These are phyloP conservation scores for Alviniconcha strummeri DNA, from an alignment of 2,888 invertebrate species.

Conservation along the genomic window DNA sequence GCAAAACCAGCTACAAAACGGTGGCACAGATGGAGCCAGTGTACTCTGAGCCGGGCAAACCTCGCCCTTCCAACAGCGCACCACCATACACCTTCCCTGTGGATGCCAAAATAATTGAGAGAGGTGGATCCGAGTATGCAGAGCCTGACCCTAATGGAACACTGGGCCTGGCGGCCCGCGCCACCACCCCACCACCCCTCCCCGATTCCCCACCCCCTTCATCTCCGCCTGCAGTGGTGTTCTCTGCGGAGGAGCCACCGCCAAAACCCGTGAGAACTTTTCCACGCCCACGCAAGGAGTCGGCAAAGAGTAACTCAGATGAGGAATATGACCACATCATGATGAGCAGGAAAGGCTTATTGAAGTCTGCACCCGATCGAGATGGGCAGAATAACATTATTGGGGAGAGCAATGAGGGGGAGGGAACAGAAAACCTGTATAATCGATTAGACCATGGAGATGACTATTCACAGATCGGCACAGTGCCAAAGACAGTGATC, in stretches of 20 bases:
- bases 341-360: neutral
- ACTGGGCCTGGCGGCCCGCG: neutral
- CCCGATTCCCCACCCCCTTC: neutral
- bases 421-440: neutral
- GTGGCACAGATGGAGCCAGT: neutral
- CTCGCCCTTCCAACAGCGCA: slow-evolving; percentile 22
- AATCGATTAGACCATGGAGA: neutral
- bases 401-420: neutral
- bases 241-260: neutral
- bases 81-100: neutral
- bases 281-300: neutral
- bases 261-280: slow-evolving; percentile 22
- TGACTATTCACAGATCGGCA: neutral
- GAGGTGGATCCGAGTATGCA: neutral
- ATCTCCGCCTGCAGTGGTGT: neutral
- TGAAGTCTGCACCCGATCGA: neutral
- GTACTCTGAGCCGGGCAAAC: slow-evolving; percentile 17
- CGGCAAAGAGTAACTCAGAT: neutral
- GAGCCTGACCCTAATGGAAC: slow-evolving; percentile 16
- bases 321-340: slow-evolving; percentile 22
- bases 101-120: neutral
- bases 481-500: neutral
- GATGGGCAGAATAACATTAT: slow-evolving; percentile 24
- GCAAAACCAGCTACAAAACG: neutral
- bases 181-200: slow-evolving; percentile 8